phyloP scores from a whole-genome alignment of 2,113 vertebrate genomes.

The Platysteira castanea region DNA sequence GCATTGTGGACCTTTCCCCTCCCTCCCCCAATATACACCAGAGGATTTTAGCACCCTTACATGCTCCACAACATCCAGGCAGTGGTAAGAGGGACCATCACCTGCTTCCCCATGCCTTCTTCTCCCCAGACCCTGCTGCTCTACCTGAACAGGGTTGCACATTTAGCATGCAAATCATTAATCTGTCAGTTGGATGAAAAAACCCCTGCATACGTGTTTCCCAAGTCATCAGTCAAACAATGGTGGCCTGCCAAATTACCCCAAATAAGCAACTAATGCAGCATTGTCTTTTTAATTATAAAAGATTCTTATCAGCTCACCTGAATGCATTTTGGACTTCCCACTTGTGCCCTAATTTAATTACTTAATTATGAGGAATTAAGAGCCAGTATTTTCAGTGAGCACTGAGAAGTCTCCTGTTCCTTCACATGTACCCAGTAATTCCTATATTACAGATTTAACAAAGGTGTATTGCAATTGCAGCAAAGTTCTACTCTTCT shows the following conservation, averaged over 20 bases:
- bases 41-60: not conserved
- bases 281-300: not conserved
- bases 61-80: not conserved
- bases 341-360: not conserved
- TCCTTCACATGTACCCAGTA: not conserved
- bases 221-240: not conserved
- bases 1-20: not conserved
- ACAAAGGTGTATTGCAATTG: not conserved
- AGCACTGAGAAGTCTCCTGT: not conserved
- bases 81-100: accelerated
- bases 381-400: not conserved
- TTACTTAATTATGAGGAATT: not conserved
- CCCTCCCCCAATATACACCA: not conserved
- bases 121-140: not conserved
- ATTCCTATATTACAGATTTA: not conserved
- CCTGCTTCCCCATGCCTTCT: not conserved
- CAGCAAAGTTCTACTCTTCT: not conserved
- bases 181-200: not conserved
- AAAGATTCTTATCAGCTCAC: not conserved
- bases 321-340: not conserved
- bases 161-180: not conserved
- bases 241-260: not conserved
- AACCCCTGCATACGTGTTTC: not conserved
- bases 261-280: not conserved
- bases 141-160: not conserved